Base-by-base conservation (phyloP, 2,113 vertebrate species). In the Bujurquina vittata region DNA sequence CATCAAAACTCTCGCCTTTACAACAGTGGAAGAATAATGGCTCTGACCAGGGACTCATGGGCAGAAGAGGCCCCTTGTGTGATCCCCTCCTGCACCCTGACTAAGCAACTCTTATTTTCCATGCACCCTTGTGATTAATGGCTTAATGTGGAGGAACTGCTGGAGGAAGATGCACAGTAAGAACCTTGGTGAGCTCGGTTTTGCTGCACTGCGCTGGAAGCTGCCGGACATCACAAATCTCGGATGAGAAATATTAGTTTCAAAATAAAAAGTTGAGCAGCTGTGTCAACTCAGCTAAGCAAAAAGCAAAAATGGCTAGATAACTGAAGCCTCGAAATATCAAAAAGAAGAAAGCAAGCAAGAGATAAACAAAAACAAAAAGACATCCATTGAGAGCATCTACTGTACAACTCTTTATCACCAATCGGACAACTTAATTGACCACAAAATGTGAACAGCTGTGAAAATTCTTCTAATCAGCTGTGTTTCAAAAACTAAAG, bases 21-120 rank as follows among this genome's bases (percentile, higher is more conserved):
- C 80, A 79, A 88, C 90, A 87, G 80, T 82, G 81, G 88, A 92
- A 79, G 87, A 90, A 87, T 94, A 94, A 93, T 90, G 87, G 88
- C 85, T 89, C 76, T 80, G 73, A 54, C 67, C 75, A 43, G 58
- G 49, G 80, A 88, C 91, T 81, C 85, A 60, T 56, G 85, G 81
- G 89, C 84, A 57, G 78, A 67, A 83, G 89, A 81, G 87, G 86
- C 84, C 89, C 90, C 83, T 77, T 60, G 86, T 88, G 87, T 90
- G 85, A 92, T 80, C 90, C 75, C 69, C n/a, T 57, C 31, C 3
- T 0, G 72, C 8, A 1, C 35, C 35, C 35, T 37, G 9, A 35
- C 43, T 52, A 80, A 79, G 56, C 22, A 80, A 74, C 79, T 54
- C 81, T 91, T 84, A 59, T 76, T 92, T 88, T 90, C 73, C 55